Conservation (phyloP, 2,888 invertebrate species). For the Meganola albula region DNA sequence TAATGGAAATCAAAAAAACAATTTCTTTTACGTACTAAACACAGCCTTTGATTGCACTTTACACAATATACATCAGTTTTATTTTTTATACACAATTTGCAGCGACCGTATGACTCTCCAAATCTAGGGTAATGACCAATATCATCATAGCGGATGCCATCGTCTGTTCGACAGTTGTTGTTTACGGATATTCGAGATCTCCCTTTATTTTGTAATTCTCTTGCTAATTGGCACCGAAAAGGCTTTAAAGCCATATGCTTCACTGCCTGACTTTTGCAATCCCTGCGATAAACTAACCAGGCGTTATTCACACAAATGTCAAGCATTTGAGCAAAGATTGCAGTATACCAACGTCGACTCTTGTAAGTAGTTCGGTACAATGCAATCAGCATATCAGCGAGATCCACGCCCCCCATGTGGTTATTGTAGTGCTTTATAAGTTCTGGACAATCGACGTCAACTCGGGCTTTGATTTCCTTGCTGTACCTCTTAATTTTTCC, state of each 20-base stretch:
- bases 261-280: not conserved
- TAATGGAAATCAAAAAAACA: not conserved
- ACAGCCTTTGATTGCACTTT: not conserved
- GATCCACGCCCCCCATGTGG: conserved; percentile 9
- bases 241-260: not conserved
- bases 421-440: conserved; percentile 5
- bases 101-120: not conserved
- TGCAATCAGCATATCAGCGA: conserved; percentile 8
- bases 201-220: not conserved
- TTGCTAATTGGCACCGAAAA: not conserved
- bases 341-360: conserved; percentile 8
- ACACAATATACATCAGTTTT: not conserved
- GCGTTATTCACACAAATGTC: conserved; percentile 8
- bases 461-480: conserved; percentile 2
- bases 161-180: not conserved
- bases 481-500: conserved; percentile 4
- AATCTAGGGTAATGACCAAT: not conserved
- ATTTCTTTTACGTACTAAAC: not conserved
- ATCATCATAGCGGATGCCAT: not conserved
- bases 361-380: conserved; percentile 9
- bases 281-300: conserved; percentile 2
- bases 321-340: conserved; percentile 8
- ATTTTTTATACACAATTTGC: not conserved
- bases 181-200: no score
- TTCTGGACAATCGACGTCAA: conserved; percentile 2